These are phyloP conservation scores for Leptonema lineaticorne DNA, from an alignment of 1,140 invertebrate genomes.

Conservation along the genomic window DNA sequence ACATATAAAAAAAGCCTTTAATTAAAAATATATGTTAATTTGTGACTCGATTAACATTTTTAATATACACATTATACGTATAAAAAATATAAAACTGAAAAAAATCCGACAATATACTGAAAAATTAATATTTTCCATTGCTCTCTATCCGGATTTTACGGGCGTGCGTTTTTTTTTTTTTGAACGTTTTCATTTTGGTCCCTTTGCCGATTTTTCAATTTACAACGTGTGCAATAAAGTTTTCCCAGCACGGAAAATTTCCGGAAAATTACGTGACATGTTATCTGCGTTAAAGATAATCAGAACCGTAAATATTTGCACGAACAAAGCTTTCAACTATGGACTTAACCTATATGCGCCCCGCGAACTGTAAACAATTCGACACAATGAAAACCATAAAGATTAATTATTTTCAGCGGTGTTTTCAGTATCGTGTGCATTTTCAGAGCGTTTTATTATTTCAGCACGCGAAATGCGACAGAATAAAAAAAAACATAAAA, in stretches of 20 bases:
- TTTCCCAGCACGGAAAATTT: not conserved
- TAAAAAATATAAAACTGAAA: too few relatives aligned
- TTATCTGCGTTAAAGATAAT: slow-evolving; percentile 16
- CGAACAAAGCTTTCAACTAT: slow-evolving; percentile 15
- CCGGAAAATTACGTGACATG: slow-evolving; percentile 9
- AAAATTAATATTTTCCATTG: too few relatives aligned
- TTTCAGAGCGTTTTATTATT: too few relatives aligned
- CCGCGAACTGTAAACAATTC: slow-evolving; percentile 2
- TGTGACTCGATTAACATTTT: too few relatives aligned
- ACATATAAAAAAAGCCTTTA: too few relatives aligned
- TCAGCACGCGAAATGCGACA: too few relatives aligned
- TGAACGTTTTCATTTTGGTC: not conserved
- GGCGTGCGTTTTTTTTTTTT: slow-evolving; percentile 2
- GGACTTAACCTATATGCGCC: not conserved
- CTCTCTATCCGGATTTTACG: too few relatives aligned
- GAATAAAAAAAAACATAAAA: too few relatives aligned
- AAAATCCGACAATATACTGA: too few relatives aligned
- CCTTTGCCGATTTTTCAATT: too few relatives aligned
- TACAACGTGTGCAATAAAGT: not conserved
- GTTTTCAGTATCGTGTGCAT: not conserved
- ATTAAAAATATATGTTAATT: too few relatives aligned
- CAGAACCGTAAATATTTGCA: slow-evolving; percentile 12
- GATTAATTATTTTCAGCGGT: not conserved
- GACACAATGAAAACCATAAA: slow-evolving; percentile 12
- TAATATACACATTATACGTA: too few relatives aligned